A percentile compares a stretch with the other conserved stretches of the same genome.
phyloP scores from a whole-genome alignment of 2,888 invertebrate species.

The Rhopalosiphum nymphaeae region DNA sequence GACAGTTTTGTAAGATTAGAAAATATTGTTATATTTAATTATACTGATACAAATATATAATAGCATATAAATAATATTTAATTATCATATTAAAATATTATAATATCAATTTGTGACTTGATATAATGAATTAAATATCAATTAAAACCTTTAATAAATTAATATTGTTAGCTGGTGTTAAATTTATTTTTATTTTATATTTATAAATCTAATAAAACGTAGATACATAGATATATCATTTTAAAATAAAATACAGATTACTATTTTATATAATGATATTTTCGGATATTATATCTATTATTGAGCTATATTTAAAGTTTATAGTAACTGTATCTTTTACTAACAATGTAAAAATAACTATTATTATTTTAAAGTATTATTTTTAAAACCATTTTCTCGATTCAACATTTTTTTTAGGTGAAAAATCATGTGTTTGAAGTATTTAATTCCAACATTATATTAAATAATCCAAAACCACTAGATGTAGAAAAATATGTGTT shows the following conservation, averaged over 20 bases:
- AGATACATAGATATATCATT: neutral
- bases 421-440: constrained; percentile 29
- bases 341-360: neutral
- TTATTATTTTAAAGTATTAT: neutral
- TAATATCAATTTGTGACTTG: neutral
- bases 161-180: neutral
- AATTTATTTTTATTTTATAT: neutral
- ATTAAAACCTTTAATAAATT: neutral
- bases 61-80: neutral
- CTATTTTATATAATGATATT: neutral
- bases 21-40: neutral
- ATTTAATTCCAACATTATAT: neutral
- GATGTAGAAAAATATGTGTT: neutral
- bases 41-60: neutral
- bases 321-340: neutral
- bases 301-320: neutral
- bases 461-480: neutral
- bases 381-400: neutral
- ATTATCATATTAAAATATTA: neutral
- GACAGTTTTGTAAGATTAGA: neutral
- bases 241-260: neutral
- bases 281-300: neutral
- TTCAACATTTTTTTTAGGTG: neutral
- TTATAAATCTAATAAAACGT: neutral
- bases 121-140: neutral